phyloP scores from a whole-genome alignment of 2,797 vertebrate genomes.

The Onychomys torridus region DNA sequence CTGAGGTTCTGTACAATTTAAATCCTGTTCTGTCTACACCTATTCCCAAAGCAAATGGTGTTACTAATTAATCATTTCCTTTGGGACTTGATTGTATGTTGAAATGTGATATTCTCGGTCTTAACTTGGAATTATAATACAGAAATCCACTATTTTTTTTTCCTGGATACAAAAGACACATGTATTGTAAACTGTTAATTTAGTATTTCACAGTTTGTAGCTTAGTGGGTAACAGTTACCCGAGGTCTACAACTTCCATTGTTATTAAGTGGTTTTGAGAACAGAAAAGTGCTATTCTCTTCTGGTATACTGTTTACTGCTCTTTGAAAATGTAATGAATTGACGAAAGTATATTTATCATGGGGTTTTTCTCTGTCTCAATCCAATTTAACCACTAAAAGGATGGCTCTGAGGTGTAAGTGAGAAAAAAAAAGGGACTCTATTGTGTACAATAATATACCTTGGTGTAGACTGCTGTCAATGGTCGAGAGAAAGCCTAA shows the following conservation, averaged over 20 bases:
- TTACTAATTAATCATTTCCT: conserved; percentile 60
- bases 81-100: conserved; percentile 47
- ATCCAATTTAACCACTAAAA: neutral
- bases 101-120: conserved; percentile 41
- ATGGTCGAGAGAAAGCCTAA: too few relatives aligned
- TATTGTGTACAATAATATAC: neutral
- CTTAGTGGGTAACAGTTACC: neutral
- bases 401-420: neutral
- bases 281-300: neutral
- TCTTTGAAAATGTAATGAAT: neutral
- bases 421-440: neutral
- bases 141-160: conserved; percentile 61
- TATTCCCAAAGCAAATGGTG: neutral
- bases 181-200: neutral
- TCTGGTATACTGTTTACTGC: neutral
- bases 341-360: neutral
- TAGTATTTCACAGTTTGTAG: neutral
- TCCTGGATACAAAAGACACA: neutral
- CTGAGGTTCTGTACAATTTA: conserved; percentile 26
- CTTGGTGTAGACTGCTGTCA: too few relatives aligned
- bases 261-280: neutral
- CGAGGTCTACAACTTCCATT: neutral
- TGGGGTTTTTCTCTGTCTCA: neutral
- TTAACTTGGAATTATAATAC: conserved; percentile 52
- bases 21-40: conserved; percentile 60